phyloP scores from a whole-genome alignment of 2,888 invertebrate genomes.

The Molanna angustata region DNA sequence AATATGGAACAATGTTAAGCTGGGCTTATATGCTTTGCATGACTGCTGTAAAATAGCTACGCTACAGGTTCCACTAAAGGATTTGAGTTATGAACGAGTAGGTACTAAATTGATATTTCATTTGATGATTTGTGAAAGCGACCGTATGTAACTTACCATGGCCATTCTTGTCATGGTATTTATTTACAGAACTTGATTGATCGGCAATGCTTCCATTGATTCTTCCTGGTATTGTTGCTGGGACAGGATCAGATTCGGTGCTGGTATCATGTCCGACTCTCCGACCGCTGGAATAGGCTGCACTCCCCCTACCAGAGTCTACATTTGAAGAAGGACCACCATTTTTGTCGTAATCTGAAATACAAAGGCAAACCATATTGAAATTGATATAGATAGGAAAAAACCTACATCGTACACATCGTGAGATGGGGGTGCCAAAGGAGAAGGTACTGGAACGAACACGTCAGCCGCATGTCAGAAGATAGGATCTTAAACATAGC shows the following conservation, averaged over 20 bases:
- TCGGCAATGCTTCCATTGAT: slow-evolving; percentile 19
- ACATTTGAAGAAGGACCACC: slow-evolving; percentile 74
- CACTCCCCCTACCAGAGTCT: slow-evolving; percentile 78
- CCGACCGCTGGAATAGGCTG: slow-evolving; percentile 73
- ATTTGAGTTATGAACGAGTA: too few species aligned
- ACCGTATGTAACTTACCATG: slow-evolving; percentile 36
- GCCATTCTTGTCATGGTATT: slow-evolving; percentile 31
- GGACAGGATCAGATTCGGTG: slow-evolving; percentile 57
- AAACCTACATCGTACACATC: background rate
- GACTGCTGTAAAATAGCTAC: too few species aligned
- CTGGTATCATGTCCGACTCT: slow-evolving; percentile 54
- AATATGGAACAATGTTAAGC: too few species aligned
- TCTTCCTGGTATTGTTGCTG: slow-evolving; percentile 30
- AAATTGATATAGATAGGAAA: background rate
- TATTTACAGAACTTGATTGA: slow-evolving; percentile 22
- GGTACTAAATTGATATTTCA: too few species aligned
- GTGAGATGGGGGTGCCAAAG: too few species aligned
- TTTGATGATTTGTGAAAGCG: slow-evolving; percentile 18
- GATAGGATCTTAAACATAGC: too few species aligned
- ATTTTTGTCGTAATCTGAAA: slow-evolving; percentile 70
- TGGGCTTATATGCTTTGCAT: too few species aligned
- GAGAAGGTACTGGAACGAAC: too few species aligned
- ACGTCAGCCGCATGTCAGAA: too few species aligned
- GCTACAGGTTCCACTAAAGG: too few species aligned
- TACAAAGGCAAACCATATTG: slow-evolving; percentile 14